Conservation (phyloP, 2,797 vertebrate genomes). For the Chromis chromis region DNA sequence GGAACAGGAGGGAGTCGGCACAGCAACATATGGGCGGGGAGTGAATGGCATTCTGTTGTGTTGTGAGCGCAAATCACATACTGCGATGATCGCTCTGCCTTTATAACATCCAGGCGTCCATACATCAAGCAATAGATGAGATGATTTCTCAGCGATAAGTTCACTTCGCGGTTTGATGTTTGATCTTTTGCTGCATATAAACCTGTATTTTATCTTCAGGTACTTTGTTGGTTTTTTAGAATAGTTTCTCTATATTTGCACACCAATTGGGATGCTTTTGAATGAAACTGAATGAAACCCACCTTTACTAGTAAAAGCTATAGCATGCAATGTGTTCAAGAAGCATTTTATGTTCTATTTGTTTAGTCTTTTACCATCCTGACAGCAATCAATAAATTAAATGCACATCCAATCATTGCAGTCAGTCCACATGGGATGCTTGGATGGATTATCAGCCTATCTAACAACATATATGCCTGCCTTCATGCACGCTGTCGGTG, state of each 20-base stretch:
- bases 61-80: slow-evolving; percentile 34
- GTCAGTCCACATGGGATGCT: no score
- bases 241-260: slow-evolving; percentile 6
- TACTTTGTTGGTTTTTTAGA: neutral
- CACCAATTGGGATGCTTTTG: neutral
- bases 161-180: slow-evolving; percentile 10
- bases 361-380: no score
- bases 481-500: no score
- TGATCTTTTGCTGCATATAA: neutral
- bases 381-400: no score
- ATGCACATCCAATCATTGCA: no score
- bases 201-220: slow-evolving; percentile 13
- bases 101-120: slow-evolving; percentile 20
- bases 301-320: neutral
- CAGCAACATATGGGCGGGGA: slow-evolving; percentile 65
- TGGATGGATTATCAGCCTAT: no score
- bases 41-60: slow-evolving; percentile 39
- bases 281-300: neutral
- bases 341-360: no score
- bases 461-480: no score
- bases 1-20: slow-evolving; percentile 66
- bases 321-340: neutral
- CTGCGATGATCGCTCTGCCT: slow-evolving; percentile 23
- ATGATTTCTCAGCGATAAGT: slow-evolving; percentile 28
- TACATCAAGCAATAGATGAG: slow-evolving; percentile 20